Percentiles rank a stretch among this genome's conserved stretches.
Evolutionary conservation across 2,888 invertebrate genomes (phyloP).

Genomic region (Pherbina coryleti): DNA sequence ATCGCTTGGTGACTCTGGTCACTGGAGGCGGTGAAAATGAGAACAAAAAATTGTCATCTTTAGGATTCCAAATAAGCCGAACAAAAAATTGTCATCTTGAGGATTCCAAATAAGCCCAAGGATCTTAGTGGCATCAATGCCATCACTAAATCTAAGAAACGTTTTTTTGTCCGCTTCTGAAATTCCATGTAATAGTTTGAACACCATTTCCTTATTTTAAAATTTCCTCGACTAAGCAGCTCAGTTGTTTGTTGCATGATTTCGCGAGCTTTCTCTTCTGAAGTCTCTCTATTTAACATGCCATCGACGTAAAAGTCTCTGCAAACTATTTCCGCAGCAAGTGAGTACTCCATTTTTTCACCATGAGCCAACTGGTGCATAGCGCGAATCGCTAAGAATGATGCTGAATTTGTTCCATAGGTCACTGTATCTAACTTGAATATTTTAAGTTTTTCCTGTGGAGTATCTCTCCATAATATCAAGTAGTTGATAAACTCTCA

Average conservation of each 20-base stretch:
- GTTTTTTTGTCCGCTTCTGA: not conserved
- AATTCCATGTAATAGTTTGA: constrained; percentile 35
- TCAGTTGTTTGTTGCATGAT: constrained; percentile 35
- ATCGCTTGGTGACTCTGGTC: too few relatives aligned
- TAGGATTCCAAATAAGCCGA: too few relatives aligned
- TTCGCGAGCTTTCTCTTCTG: constrained; percentile 36
- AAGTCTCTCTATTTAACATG: constrained; percentile 43
- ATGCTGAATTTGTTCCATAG: constrained; percentile 39
- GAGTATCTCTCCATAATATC: constrained; percentile 38
- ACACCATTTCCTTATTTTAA: constrained; percentile 47
- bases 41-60: too few relatives aligned
- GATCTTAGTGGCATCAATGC: constrained; percentile 37
- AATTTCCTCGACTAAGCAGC: constrained; percentile 40
- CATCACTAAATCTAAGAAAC: constrained; percentile 31
- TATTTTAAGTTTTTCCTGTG: constrained; percentile 28
- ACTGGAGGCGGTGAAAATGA: too few relatives aligned
- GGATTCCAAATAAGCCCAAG: too few relatives aligned
- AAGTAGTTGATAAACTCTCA: constrained; percentile 6
- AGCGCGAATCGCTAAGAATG: constrained; percentile 39
- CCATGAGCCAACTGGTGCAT: constrained; percentile 39
- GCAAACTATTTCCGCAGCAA: constrained; percentile 43
- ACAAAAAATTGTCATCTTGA: too few relatives aligned
- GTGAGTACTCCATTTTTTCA: constrained; percentile 57
- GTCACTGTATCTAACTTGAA: constrained; percentile 37
- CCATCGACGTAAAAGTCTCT: constrained; percentile 52